Conservation (phyloP, 2,888 invertebrate species). For the Craniophora ligustri region DNA sequence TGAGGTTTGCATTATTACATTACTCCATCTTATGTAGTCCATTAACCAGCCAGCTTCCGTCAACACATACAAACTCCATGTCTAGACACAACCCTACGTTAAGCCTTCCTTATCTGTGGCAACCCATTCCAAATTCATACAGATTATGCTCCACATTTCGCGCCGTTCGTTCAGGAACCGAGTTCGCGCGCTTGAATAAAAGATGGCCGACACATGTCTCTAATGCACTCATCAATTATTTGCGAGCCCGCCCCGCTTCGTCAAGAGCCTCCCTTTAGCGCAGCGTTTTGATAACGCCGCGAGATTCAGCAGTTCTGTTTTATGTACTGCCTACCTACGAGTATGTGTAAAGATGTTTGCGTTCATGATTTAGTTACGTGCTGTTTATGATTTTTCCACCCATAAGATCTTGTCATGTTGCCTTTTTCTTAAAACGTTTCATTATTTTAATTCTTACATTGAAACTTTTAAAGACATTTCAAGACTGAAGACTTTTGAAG, state of each 20-base stretch:
- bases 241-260: constrained; percentile 52
- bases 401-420: too few relatives aligned
- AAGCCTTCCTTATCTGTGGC: constrained; percentile 41
- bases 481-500: too few relatives aligned
- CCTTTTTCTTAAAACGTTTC: too few relatives aligned
- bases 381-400: too few relatives aligned
- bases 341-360: constrained; percentile 23
- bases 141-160: constrained; percentile 63
- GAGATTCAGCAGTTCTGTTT: constrained; percentile 58
- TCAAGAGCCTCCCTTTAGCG: constrained; percentile 52
- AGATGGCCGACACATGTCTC: constrained; percentile 82
- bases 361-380: constrained; percentile 21
- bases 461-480: too few relatives aligned
- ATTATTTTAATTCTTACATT: too few relatives aligned
- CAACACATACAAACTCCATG: background rate
- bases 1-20: too few relatives aligned
- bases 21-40: background rate
- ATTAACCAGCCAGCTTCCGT: background rate
- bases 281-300: constrained; percentile 60
- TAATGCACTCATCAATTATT: constrained; percentile 88
- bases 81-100: constrained; percentile 24
- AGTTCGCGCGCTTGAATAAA: constrained; percentile 74
- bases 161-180: constrained; percentile 49
- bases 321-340: constrained; percentile 38
- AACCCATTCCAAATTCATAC: constrained; percentile 60